Evolutionary conservation across 2,113 vertebrate species (phyloP).

Genomic region (Glareola pratincola): DNA sequence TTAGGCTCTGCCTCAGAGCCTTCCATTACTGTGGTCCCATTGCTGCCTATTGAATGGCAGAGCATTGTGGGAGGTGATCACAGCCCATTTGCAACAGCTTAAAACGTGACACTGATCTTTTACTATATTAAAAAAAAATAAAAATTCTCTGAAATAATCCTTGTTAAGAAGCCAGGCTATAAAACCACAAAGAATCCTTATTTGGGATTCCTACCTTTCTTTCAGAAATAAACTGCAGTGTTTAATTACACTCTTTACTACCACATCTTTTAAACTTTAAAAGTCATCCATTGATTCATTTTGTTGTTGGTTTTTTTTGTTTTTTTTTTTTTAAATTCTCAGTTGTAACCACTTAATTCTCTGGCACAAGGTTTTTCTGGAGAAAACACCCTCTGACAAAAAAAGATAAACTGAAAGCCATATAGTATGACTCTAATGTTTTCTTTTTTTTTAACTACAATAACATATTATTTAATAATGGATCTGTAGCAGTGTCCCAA

Average conservation of each 20-base stretch:
- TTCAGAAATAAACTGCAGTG: not conserved
- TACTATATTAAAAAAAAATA: not conserved
- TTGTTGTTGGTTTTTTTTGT: not conserved
- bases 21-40: not conserved
- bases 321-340: not conserved
- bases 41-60: not conserved
- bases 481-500: not conserved
- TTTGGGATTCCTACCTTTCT: not conserved
- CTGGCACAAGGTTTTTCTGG: not conserved
- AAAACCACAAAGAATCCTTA: not conserved
- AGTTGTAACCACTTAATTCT: not conserved
- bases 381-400: not conserved
- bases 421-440: not conserved
- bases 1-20: not conserved
- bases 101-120: not conserved
- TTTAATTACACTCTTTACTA: not conserved
- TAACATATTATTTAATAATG: not conserved
- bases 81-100: not conserved
- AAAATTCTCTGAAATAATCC: not conserved
- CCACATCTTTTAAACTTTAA: not conserved
- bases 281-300: not conserved
- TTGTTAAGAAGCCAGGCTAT: not conserved
- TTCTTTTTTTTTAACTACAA: not conserved
- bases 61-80: not conserved
- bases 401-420: not conserved